Evolutionary conservation across 2,888 invertebrate genomes (phyloP), one percentile per base, ranked within the genome.

Genomic region (Xanthia togata): DNA sequence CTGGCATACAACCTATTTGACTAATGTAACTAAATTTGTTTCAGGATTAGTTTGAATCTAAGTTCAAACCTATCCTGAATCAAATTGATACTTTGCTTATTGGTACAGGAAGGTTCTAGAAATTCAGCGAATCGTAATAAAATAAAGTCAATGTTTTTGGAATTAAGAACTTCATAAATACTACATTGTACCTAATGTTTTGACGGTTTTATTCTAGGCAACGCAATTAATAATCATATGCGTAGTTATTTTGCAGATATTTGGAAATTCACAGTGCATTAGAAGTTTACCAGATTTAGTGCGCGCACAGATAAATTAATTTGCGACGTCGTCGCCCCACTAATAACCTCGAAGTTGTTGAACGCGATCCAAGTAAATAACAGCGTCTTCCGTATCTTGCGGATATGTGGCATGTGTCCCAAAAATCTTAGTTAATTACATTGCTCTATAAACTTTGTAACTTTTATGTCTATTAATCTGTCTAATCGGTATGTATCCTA

Each of bases 361-460:
- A 96, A 94, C 93, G 81, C 82, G 91, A 78, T 95, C 95, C 95
- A 95, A 95, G 91, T 93, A 92, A 93, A 93, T 93, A 93, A 91
- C 84, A 89, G 89, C 88, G 89, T 92, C 94, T 95, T 95, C 95
- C 94, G 94, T 91, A 89, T 92, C 89, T 85, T 90, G 89, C 92
- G 92, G 92, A 93, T 92, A 89, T 88, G 89, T 92, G 93, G 93
- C 93, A 91, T 89, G 89, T 91, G 92, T 90, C 92, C 91, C 92
- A 89, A 93, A 89, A 93, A 89, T 89, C 85, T 89, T 80, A 84
- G 85, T 86, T 88, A 84, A 89, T 90, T 87, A 88, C 86, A 80
- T 75, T 78, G 77, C 78, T 71, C 68, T 67, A 82, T 60, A 67
- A 76, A 85, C 55, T 73, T 55, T 50, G 26, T 26, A 78, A 23